Evolutionary conservation across 2,888 invertebrate species (phyloP).

Genomic region (Candidula unifasciata): DNA sequence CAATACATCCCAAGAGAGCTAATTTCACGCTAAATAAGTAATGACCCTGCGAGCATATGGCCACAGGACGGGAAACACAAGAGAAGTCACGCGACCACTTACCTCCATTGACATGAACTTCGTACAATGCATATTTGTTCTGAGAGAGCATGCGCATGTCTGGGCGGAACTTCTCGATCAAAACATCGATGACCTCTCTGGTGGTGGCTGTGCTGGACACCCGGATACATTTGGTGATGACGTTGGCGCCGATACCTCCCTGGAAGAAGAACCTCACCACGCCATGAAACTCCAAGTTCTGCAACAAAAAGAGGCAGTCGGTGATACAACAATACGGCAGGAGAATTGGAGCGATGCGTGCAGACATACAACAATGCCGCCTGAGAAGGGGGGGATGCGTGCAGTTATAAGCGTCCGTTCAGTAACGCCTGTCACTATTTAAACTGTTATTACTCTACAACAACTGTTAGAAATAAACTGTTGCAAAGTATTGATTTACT

Average conservation of each 20-base stretch:
- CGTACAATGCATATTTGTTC: slow-evolving; percentile 80
- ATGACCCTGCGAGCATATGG: no score
- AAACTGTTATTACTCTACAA: no score
- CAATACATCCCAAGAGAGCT: no score
- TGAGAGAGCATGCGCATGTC: slow-evolving; percentile 95
- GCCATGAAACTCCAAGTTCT: slow-evolving; percentile 98
- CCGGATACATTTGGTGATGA: slow-evolving; percentile 98
- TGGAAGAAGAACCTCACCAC: slow-evolving; percentile 99
- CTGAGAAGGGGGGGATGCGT: no score
- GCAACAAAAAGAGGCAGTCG: neutral
- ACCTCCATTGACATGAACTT: slow-evolving; percentile 87
- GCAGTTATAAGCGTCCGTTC: no score
- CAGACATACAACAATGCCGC: neutral
- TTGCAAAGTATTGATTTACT: no score
- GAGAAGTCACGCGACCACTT: slow-evolving; percentile 50
- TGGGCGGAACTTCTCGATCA: slow-evolving; percentile 99
- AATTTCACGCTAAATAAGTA: no score
- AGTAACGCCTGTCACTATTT: no score
- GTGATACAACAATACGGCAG: neutral
- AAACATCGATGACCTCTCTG: slow-evolving; percentile 95
- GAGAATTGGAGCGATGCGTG: neutral
- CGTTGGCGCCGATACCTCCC: slow-evolving; percentile 92
- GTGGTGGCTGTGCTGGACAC: slow-evolving; percentile 98
- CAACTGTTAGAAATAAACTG: no score
- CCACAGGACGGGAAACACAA: no score